Base-by-base conservation (phyloP, 2,113 vertebrate genomes). In the Pontoporia blainvillei region DNA sequence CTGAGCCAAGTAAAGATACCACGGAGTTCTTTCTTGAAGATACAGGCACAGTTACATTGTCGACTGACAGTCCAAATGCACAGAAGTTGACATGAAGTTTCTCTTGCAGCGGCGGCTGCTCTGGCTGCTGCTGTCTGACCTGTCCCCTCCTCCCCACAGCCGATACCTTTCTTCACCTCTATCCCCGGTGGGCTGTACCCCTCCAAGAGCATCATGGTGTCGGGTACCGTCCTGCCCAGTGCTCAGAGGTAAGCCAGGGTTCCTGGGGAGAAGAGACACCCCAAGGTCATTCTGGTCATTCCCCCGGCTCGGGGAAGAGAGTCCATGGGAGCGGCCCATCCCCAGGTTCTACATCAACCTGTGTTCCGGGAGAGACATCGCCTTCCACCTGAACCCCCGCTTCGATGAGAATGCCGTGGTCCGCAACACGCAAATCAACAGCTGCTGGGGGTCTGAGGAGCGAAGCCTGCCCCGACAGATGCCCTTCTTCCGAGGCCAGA, bases 361-460 rank as follows among this genome's bases (percentile, higher is more conserved):
- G 29, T 57, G 94, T 29, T 95, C 90, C 1, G 91, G 78, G 11
- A 91, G 44, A 18, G 98, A 98, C 54, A 96, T 98, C 0, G 99
- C 99, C 39, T 97, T 99, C 84, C 99, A 99, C 66, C 94, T 98
- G 88, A 99, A 99, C 79, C 98, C 98, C 6, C 98, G 99, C 3
- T 98, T 99, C 27, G 52, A 96, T 6, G 98, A 99, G 95, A 98
- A 98, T 0, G 0, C 12, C 0, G 98, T 99, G 93, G 99, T 99
- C 39, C 97, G 98, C 15, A 99, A 99, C 97, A 98, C 95, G 31
- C 86, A 90, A 66, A 71, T 97, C 69, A 73, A 86, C 5, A 61
- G 41, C 20, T 34, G 4, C 7, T 99, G 98, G 99, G 99, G 98
- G 0, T 0, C 15, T 0, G 99, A 99, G 97, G 98, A 99, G 86